Evolutionary conservation across 2,113 vertebrate genomes (phyloP), one percentile per base, ranked within the genome.

Genomic region (Paramormyrops kingsleyae): DNA sequence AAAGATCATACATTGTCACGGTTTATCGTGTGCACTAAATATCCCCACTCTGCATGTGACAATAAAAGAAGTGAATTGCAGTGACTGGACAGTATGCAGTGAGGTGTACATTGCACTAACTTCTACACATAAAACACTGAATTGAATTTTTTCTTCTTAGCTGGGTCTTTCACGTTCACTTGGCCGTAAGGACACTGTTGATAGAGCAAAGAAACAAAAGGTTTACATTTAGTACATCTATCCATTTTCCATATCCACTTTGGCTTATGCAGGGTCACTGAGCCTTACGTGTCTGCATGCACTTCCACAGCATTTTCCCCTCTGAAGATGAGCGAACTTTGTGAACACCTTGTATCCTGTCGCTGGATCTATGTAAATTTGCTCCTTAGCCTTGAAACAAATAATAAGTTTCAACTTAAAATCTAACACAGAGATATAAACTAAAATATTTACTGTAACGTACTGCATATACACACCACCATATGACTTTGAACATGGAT

Each of bases 171-270:
- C 93, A 97, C 95, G 52, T 96, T 97, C 92, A 95, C 94, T 95
- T 97, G 96, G 77, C 96, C 96, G 89, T 96, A 96, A 24, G 97
- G 97, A 96, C 97, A 97, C 97, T 97, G 94, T 86, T 94, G 91
- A 93, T 94, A 91, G 93, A 94, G 94, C 91, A 90, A 93, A 96
- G 92, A 91, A 93, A 92, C 89, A 9, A 17, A 84, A 77, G 89
- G 92, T 83, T 7, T 85, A 87, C 74, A 42, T 42, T 80, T 80
- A 42, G 35, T 19, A 80, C 74, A 13, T 13, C 62, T 27, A 31
- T 31, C 62, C 10, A 70, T 70, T 70, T 70, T 31, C 27, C 3
- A 70, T 31, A 13, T 1, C 27, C 10, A 27, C 62, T 31, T 66
- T 6, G n/a, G n/a, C 62, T n/a, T 15, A 31, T 31, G 27, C 62